Percentiles rank a stretch among this genome's conserved stretches.
phyloP scores from a whole-genome alignment of 2,113 vertebrate species.

The Trematocara variabile region DNA sequence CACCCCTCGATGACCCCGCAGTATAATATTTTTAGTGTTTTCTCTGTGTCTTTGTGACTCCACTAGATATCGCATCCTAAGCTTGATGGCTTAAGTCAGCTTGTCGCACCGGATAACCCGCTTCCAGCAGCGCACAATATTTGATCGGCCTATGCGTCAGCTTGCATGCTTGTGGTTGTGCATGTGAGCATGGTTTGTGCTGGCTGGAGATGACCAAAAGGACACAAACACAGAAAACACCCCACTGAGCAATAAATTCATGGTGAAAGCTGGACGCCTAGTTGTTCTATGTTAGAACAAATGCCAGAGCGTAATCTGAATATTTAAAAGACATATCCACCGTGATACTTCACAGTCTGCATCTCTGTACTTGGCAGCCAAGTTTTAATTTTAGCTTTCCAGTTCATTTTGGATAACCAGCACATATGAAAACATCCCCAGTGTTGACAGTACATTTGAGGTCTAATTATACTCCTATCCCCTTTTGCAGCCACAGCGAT shows the following conservation, averaged over 20 bases:
- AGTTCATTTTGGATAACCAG: background rate
- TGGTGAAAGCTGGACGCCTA: background rate
- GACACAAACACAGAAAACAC: background rate
- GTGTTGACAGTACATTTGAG: constrained; percentile 22
- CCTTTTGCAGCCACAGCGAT: background rate
- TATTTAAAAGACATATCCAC: background rate
- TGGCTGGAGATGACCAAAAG: constrained; percentile 2
- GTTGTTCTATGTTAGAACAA: background rate
- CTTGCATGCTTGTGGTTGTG: background rate
- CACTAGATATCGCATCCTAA: background rate
- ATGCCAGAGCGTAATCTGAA: background rate
- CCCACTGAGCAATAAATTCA: background rate
- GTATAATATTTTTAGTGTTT: background rate
- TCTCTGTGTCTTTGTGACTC: background rate
- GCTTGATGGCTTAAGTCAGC: constrained; percentile 42
- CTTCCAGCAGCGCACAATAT: constrained; percentile 7
- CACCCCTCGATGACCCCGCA: background rate
- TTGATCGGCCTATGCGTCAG: constrained; percentile 13
- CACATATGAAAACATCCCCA: constrained; percentile 12
- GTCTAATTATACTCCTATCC: constrained; percentile 19
- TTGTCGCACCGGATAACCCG: constrained; percentile 35
- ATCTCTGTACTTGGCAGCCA: background rate
- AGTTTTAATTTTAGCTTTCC: background rate
- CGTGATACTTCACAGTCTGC: background rate
- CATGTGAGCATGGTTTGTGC: background rate